These are phyloP conservation scores for Drosophila prostipennis DNA, from an alignment of 2,888 invertebrate genomes.

Conservation along the genomic window DNA sequence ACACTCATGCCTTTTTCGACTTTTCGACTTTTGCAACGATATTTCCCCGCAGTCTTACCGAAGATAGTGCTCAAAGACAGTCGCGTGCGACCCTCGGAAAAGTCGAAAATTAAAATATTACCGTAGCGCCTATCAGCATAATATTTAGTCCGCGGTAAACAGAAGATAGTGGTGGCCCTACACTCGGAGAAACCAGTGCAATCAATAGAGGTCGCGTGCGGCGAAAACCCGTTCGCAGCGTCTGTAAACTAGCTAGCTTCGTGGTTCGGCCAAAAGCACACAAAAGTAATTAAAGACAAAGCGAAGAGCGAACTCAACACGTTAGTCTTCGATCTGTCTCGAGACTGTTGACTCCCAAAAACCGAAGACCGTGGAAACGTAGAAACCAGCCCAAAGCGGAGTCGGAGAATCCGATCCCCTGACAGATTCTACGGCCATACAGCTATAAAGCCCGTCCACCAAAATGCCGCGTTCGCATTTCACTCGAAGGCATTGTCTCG, in stretches of 20 bases:
- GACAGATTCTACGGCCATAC: constrained; percentile 57
- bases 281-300: constrained; percentile 20
- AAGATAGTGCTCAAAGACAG: constrained; percentile 23
- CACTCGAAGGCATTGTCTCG: constrained; percentile 80
- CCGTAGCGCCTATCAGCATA: constrained; percentile 7
- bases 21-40: constrained; percentile 31
- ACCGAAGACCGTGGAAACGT: not conserved
- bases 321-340: constrained; percentile 31
- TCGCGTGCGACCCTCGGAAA: constrained; percentile 22
- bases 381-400: constrained; percentile 18
- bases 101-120: constrained; percentile 9
- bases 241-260: constrained; percentile 22
- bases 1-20: constrained; percentile 32
- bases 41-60: constrained; percentile 25
- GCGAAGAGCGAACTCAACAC: constrained; percentile 19
- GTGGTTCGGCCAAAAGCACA: constrained; percentile 8
- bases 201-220: not conserved
- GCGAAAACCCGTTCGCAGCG: constrained; percentile 15
- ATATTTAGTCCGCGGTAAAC: constrained; percentile 1
- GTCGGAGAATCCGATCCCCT: constrained; percentile 30
- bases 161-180: constrained; percentile 19
- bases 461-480: constrained; percentile 83
- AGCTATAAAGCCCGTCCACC: constrained; percentile 70
- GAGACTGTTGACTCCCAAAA: constrained; percentile 17
- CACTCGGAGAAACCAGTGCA: constrained; percentile 12